Percentiles rank a stretch among this genome's conserved stretches.
Evolutionary conservation across 2,888 invertebrate genomes (phyloP).

Genomic region (Papilio protenor): DNA sequence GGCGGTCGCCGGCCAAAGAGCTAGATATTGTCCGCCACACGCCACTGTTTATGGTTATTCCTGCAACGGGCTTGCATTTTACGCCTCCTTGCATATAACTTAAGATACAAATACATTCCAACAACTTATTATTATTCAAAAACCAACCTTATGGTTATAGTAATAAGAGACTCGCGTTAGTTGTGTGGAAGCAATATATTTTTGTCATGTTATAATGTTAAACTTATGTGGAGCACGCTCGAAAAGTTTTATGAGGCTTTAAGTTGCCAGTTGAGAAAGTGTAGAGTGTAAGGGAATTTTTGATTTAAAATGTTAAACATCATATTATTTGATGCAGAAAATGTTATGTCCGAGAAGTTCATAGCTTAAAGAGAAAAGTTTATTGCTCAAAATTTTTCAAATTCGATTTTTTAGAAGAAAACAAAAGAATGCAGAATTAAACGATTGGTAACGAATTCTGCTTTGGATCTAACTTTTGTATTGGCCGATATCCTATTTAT

Average conservation of each 20-base stretch:
- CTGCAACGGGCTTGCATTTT: slow-evolving; percentile 41
- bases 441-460: no score
- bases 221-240: slow-evolving; percentile 81
- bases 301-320: slow-evolving; percentile 59
- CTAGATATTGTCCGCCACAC: slow-evolving; percentile 38
- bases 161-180: slow-evolving; percentile 30
- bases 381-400: background rate
- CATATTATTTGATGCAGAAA: slow-evolving; percentile 37
- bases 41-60: slow-evolving; percentile 43
- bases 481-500: no score
- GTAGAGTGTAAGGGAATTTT: slow-evolving; percentile 66
- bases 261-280: slow-evolving; percentile 76
- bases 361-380: background rate
- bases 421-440: no score
- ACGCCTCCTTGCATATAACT: slow-evolving; percentile 25
- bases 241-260: slow-evolving; percentile 79
- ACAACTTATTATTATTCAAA: slow-evolving; percentile 38
- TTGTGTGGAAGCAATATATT: slow-evolving; percentile 42
- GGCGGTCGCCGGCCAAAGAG: slow-evolving; percentile 40
- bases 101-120: slow-evolving; percentile 41
- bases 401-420: no score
- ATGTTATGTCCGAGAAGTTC: slow-evolving; percentile 2
- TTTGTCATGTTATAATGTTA: slow-evolving; percentile 64
- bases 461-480: no score
- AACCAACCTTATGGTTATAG: slow-evolving; percentile 43